phyloP scores from a whole-genome alignment of 2,113 vertebrate species.

The Pollimyrus isidori region DNA sequence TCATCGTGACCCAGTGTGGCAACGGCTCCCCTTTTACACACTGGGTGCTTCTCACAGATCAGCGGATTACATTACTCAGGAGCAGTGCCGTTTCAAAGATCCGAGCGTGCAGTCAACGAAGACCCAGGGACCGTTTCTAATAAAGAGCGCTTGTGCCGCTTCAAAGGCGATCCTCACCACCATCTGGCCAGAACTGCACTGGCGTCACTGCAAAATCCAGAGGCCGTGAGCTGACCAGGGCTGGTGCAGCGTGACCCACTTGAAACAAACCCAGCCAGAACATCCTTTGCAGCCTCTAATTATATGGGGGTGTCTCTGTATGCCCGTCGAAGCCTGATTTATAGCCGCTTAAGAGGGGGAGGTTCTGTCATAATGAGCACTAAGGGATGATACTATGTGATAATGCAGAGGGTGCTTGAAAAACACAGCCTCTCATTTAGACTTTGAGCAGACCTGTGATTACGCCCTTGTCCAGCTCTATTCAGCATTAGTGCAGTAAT shows the following conservation, averaged over 20 bases:
- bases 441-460: neutral
- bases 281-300: conserved; percentile 40
- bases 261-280: conserved; percentile 38
- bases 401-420: neutral
- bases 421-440: neutral
- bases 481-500: neutral
- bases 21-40: neutral
- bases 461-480: neutral
- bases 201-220: neutral
- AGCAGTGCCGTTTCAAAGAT: neutral
- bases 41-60: neutral
- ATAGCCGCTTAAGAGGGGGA: conserved; percentile 16
- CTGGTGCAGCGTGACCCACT: conserved; percentile 34
- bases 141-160: neutral
- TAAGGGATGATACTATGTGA: neutral
- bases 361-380: neutral
- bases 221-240: conserved; percentile 30
- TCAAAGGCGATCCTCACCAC: conserved; percentile 1
- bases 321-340: conserved; percentile 34
- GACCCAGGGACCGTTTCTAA: neutral
- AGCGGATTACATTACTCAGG: neutral
- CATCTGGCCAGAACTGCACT: neutral
- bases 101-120: neutral
- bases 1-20: neutral
- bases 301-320: conserved; percentile 30